These are phyloP conservation scores for Pelobates cultripes DNA, from an alignment of 2,797 vertebrate species.

Conservation along the genomic window DNA sequence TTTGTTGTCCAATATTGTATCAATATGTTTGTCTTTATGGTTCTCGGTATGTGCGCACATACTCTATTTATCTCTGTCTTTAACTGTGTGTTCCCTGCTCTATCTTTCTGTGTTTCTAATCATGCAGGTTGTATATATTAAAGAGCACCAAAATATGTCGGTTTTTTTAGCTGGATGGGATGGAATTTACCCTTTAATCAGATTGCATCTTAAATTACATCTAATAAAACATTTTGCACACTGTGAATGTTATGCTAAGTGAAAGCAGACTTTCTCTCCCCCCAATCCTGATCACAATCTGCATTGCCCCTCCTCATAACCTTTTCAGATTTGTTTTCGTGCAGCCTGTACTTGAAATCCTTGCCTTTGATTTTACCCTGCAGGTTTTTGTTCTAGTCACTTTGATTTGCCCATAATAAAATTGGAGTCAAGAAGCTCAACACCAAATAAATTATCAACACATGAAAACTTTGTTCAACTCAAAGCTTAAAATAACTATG, in stretches of 20 bases:
- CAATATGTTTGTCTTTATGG: too few species aligned
- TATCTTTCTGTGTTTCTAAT: too few species aligned
- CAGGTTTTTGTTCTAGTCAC: constrained; percentile 47
- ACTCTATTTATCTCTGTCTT: too few species aligned
- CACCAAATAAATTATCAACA: constrained; percentile 25
- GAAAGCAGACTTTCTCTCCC: not conserved
- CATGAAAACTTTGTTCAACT: not conserved
- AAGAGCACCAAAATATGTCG: too few species aligned
- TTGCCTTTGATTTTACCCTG: constrained; percentile 40
- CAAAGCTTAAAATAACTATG: too few species aligned
- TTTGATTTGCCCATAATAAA: constrained; percentile 38
- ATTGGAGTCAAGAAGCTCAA: constrained; percentile 20
- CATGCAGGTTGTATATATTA: too few species aligned
- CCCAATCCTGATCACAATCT: constrained; percentile 11
- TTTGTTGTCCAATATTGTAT: too few species aligned
- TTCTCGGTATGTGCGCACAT: too few species aligned
- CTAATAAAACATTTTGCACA: not conserved
- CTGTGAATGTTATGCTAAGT: constrained; percentile 14
- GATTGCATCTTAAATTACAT: too few species aligned
- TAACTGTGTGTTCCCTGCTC: too few species aligned
- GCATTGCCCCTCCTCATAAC: constrained; percentile 34
- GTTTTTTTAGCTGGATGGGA: too few species aligned
- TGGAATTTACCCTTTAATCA: too few species aligned
- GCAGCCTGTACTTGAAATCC: constrained; percentile 35
- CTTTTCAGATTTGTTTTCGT: constrained; percentile 49